Conservation (phyloP, 2,113 vertebrate genomes). For the Tachuris rubrigastra region DNA sequence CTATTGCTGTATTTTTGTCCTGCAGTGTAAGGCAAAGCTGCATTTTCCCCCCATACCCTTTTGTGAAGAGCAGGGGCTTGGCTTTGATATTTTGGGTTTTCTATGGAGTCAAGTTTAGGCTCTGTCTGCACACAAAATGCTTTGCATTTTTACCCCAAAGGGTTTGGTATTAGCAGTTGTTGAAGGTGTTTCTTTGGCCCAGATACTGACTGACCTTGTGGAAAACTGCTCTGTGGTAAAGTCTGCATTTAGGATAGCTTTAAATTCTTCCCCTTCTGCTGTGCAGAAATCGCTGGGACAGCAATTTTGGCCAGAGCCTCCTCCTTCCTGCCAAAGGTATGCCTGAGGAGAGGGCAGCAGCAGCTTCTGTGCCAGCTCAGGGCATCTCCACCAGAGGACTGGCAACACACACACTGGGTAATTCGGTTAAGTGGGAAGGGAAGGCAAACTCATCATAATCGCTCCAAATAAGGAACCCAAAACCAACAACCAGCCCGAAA, state of each 20-base stretch:
- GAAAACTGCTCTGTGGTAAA: neutral
- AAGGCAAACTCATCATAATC: slow-evolving; percentile 63
- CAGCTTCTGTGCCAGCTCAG: neutral
- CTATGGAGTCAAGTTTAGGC: neutral
- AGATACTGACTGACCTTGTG: neutral
- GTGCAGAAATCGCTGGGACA: neutral
- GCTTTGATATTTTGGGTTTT: neutral
- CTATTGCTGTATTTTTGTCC: neutral
- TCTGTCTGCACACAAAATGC: neutral
- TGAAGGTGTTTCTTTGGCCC: neutral
- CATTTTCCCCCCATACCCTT: neutral
- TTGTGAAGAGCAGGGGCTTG: neutral
- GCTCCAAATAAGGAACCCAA: slow-evolving; percentile 38
- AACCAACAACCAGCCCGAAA: neutral
- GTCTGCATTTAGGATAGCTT: neutral
- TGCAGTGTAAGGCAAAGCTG: neutral
- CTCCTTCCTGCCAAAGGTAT: neutral
- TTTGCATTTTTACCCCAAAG: neutral
- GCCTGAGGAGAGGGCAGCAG: neutral
- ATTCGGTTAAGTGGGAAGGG: slow-evolving; percentile 58
- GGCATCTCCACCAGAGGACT: neutral
- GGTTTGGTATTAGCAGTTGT: neutral
- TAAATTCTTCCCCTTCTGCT: neutral
- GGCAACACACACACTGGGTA: slow-evolving; percentile 37
- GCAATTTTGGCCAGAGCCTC: neutral